Conservation (phyloP, 2,888 invertebrate genomes). For the Drosophila ustulata region DNA sequence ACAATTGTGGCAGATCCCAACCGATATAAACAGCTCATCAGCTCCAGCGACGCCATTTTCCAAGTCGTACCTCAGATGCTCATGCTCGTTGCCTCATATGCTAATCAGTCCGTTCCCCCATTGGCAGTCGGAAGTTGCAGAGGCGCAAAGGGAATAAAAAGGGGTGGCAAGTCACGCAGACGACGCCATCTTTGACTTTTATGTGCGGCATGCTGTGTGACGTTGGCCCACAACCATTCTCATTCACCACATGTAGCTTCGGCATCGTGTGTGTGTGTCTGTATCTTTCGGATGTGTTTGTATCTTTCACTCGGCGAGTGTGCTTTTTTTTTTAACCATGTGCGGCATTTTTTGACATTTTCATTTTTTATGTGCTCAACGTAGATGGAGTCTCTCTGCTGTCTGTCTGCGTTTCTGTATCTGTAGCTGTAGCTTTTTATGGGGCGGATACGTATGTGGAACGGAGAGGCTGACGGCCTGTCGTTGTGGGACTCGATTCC, state of each 20-base stretch:
- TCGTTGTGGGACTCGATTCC: conserved; percentile 28
- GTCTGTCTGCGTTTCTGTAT: conserved; percentile 18
- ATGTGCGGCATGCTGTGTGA: conserved; percentile 5
- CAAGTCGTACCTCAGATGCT: conserved; percentile 3
- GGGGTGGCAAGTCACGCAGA: conserved; percentile 55
- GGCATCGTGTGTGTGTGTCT: conserved; percentile 50
- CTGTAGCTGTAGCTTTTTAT: conserved; percentile 18
- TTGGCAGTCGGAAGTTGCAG: conserved; percentile 35
- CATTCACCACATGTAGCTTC: conserved; percentile 29
- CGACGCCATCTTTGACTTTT: conserved; percentile 66
- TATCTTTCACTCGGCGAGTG: conserved; percentile 36
- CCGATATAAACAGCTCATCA: conserved; percentile 19
- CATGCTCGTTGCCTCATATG: conserved; percentile 36
- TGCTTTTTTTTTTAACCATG: conserved; percentile 63
- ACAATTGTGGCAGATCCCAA: conserved; percentile 40
- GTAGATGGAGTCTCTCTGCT: conserved; percentile 15
- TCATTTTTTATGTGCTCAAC: conserved; percentile 71
- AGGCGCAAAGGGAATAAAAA: conserved; percentile 31
- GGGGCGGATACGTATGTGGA: conserved; percentile 56
- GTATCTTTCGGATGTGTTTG: conserved; percentile 49
- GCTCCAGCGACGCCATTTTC: conserved; percentile 44
- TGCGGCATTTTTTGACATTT: conserved; percentile 72
- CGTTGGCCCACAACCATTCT: conserved; percentile 1
- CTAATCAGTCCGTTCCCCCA: conserved; percentile 56
- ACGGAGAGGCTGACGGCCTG: conserved; percentile 48